Evolutionary conservation across 2,113 vertebrate species (phyloP).

Genomic region (Lamprotornis superbus): DNA sequence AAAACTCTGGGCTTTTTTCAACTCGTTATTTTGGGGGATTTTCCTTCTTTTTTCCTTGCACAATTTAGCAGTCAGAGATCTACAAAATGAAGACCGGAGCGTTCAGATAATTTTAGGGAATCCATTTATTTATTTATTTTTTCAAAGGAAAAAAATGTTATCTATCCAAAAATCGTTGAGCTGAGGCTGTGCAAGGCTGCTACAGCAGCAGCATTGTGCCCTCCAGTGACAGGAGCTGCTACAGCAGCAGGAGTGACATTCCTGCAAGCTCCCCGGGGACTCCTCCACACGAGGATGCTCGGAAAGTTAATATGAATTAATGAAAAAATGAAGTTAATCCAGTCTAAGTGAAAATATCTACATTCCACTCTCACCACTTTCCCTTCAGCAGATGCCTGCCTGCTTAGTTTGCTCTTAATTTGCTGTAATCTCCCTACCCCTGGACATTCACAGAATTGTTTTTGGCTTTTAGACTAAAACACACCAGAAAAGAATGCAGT

Average conservation of each 20-base stretch:
- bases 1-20: not conserved
- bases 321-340: not conserved
- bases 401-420: not conserved
- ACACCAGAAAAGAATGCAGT: not conserved
- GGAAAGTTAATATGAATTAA: not conserved
- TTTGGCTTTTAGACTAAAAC: not conserved
- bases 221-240: slow-evolving; percentile 57
- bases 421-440: not conserved
- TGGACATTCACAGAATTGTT: not conserved
- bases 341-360: not conserved
- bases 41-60: not conserved
- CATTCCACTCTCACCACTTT: not conserved
- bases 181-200: not conserved
- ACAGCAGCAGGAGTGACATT: not conserved
- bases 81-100: not conserved
- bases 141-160: not conserved
- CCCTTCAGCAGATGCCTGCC: not conserved
- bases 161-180: not conserved
- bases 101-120: not conserved
- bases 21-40: not conserved
- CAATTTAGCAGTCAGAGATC: not conserved
- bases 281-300: not conserved
- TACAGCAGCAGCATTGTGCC: slow-evolving; percentile 56
- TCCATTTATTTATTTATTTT: not conserved
- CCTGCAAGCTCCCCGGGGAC: not conserved